A percentile compares a stretch with the other conserved stretches of the same genome.
Conservation (phyloP, 2,113 vertebrate genomes). For the Pleuronectes platessa region DNA sequence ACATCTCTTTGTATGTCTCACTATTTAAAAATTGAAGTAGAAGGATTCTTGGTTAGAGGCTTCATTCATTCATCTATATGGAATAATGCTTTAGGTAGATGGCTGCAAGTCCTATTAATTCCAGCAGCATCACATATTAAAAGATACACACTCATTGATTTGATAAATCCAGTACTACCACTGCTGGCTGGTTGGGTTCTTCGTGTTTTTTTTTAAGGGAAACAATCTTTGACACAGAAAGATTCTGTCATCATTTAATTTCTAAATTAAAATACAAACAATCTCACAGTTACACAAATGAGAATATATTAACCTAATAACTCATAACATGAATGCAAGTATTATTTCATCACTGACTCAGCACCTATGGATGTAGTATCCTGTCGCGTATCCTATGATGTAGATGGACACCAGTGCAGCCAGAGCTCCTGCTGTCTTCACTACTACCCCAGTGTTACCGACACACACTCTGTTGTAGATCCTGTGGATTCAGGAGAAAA, state of each 20-base stretch:
- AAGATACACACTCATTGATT: background rate
- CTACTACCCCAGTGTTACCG: slow-evolving; percentile 72
- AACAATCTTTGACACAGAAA: too few species aligned
- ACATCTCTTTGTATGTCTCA: background rate
- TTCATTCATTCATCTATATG: too few species aligned
- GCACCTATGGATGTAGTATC: slow-evolving; percentile 86
- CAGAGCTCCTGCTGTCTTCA: slow-evolving; percentile 79
- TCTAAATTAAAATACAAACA: too few species aligned
- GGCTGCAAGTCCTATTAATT: too few species aligned
- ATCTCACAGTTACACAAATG: too few species aligned
- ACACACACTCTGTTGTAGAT: slow-evolving; percentile 77
- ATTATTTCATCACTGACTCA: slow-evolving; percentile 10
- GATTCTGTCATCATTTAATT: too few species aligned
- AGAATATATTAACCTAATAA: too few species aligned
- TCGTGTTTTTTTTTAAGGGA: too few species aligned
- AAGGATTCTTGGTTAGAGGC: background rate
- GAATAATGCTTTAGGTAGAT: too few species aligned
- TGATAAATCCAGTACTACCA: background rate
- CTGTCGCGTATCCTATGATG: slow-evolving; percentile 84
- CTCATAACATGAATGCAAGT: too few species aligned
- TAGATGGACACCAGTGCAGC: slow-evolving; percentile 79
- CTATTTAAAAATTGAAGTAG: background rate
- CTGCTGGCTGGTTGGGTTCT: too few species aligned
- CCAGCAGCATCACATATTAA: too few species aligned
- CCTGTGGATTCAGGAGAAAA: slow-evolving; percentile 63